Conservation (phyloP, 2,797 vertebrate species). For the Moxostoma hubbsi region DNA sequence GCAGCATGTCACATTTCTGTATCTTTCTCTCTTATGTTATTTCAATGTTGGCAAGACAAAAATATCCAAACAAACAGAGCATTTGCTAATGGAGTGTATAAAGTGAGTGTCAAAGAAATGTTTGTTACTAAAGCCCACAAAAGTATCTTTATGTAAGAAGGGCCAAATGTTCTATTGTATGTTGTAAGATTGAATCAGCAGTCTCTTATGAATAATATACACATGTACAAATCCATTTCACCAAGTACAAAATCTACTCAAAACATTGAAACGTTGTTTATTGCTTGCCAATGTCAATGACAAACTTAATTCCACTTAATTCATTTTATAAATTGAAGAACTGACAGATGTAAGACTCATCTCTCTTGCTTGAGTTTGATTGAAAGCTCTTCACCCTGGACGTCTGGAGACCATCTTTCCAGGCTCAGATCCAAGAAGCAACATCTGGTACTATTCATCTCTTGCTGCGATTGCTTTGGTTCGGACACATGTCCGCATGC, state of each 20-base stretch:
- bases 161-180: neutral
- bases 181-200: neutral
- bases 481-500: slow-evolving; percentile 57
- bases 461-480: slow-evolving; percentile 48
- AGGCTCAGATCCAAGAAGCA: slow-evolving; percentile 42
- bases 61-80: slow-evolving; percentile 7
- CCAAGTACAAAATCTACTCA: neutral
- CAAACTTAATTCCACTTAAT: slow-evolving; percentile 22
- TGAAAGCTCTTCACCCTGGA: slow-evolving; percentile 32
- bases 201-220: neutral
- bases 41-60: neutral
- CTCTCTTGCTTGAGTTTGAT: slow-evolving; percentile 23
- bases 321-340: slow-evolving; percentile 3
- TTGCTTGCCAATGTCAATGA: slow-evolving; percentile 13
- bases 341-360: slow-evolving; percentile 29
- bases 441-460: slow-evolving; percentile 62
- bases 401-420: slow-evolving; percentile 46
- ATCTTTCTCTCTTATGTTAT: slow-evolving; percentile 15
- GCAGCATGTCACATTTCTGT: neutral
- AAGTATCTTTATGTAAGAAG: neutral
- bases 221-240: neutral
- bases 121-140: neutral
- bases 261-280: neutral
- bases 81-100: neutral
- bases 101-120: neutral